A percentile compares a stretch with the other conserved stretches of the same genome.
Evolutionary conservation across 2,797 vertebrate species (phyloP).

Genomic region (Myoxocephalus aenaeus): DNA sequence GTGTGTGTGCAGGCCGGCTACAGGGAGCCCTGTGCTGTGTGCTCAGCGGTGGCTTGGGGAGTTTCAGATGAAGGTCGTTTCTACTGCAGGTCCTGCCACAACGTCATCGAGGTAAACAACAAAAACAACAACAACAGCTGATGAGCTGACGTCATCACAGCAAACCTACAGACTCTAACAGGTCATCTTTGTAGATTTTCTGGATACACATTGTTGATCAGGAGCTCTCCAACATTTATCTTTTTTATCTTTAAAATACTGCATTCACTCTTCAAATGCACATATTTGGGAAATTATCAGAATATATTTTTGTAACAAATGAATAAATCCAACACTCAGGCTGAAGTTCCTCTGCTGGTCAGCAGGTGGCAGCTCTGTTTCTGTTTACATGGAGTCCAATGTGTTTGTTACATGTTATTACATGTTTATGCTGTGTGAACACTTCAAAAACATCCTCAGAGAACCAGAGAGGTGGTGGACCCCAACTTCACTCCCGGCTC

Average conservation of each 20-base stretch:
- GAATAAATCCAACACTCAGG: not conserved
- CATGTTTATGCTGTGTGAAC: not conserved
- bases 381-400: not conserved
- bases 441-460: conserved; percentile 77
- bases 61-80: conserved; percentile 90
- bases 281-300: not conserved
- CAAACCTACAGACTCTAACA: not conserved
- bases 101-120: conserved; percentile 91
- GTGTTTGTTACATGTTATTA: too few relatives aligned
- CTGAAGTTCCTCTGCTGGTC: not conserved
- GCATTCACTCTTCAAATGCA: not conserved
- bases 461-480: conserved; percentile 83
- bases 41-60: conserved; percentile 89
- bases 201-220: too few relatives aligned
- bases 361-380: conserved; percentile 4
- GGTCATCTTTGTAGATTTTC: too few relatives aligned
- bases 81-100: conserved; percentile 93
- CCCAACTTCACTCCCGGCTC: conserved; percentile 36
- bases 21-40: conserved; percentile 86
- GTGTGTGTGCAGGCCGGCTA: conserved; percentile 82
- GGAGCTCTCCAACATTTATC: too few relatives aligned
- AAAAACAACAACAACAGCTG: conserved; percentile 41
- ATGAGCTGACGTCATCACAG: not conserved
- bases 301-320: not conserved
- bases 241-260: not conserved